These are phyloP conservation scores for Tenualosa thibaudeaui DNA, from an alignment of 2,797 vertebrate genomes.

Conservation along the genomic window DNA sequence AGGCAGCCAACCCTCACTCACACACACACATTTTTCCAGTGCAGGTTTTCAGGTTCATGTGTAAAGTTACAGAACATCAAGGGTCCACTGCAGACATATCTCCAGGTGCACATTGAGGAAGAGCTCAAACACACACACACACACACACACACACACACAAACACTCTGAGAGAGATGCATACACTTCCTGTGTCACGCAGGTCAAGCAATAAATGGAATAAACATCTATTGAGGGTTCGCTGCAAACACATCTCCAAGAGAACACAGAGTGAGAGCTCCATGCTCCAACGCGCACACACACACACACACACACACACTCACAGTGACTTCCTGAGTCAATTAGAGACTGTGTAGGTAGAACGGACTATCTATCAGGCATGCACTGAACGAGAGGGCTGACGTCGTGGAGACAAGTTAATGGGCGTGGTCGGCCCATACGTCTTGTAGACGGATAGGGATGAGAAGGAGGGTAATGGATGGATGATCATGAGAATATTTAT, in stretches of 20 bases:
- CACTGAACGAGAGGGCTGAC: neutral
- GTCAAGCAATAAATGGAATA: too few species aligned
- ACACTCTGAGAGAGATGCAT: neutral
- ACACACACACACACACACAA: constrained; percentile 2
- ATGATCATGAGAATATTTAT: neutral
- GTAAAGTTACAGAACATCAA: neutral
- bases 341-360: neutral
- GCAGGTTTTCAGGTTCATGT: neutral
- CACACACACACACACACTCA: neutral
- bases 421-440: neutral
- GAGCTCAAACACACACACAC: neutral
- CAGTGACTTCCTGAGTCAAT: neutral
- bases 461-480: neutral
- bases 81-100: neutral
- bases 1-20: too few species aligned
- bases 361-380: neutral
- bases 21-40: neutral
- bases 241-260: too few species aligned
- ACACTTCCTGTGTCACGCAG: neutral
- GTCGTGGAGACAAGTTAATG: neutral
- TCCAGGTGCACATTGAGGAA: neutral
- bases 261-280: too few species aligned
- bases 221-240: neutral
- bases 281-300: neutral
- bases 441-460: neutral